Evolutionary conservation across 2,797 vertebrate genomes (phyloP).

Genomic region (Phataginus tetradactyla): DNA sequence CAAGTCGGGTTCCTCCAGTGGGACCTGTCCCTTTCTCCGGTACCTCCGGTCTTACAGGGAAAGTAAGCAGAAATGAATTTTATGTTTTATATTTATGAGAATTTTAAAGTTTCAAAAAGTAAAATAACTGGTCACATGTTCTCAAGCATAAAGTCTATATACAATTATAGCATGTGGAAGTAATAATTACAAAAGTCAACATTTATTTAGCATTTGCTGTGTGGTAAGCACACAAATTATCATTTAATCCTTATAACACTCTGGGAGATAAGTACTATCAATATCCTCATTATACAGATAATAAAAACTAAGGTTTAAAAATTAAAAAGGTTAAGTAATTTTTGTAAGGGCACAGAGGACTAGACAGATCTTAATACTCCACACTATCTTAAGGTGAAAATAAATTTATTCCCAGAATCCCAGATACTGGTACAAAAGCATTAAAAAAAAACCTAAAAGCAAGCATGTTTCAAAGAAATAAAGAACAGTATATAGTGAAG

Average conservation of each 20-base stretch:
- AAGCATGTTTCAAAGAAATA: background rate
- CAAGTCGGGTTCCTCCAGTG: too few species aligned
- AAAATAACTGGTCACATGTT: background rate
- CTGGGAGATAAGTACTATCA: background rate
- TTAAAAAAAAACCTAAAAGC: background rate
- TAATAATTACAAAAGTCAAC: background rate
- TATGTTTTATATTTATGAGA: background rate
- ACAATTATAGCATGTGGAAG: background rate
- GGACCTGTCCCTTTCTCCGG: too few species aligned
- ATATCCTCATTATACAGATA: background rate
- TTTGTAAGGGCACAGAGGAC: background rate
- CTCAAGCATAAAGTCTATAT: background rate
- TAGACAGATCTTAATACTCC: background rate
- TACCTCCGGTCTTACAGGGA: too few species aligned
- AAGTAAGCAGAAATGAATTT: background rate
- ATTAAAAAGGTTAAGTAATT: background rate
- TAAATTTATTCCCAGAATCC: constrained; percentile 23
- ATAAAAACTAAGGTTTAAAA: background rate
- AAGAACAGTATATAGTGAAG: background rate
- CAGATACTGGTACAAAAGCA: background rate
- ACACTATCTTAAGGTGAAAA: background rate
- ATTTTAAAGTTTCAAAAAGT: constrained; percentile 51
- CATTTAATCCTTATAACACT: background rate
- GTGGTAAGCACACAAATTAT: background rate
- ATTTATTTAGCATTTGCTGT: background rate